Percentiles rank a stretch among this genome's conserved stretches.
Evolutionary conservation across 2,113 vertebrate genomes (phyloP).

Genomic region (Sebastes schlegelii): DNA sequence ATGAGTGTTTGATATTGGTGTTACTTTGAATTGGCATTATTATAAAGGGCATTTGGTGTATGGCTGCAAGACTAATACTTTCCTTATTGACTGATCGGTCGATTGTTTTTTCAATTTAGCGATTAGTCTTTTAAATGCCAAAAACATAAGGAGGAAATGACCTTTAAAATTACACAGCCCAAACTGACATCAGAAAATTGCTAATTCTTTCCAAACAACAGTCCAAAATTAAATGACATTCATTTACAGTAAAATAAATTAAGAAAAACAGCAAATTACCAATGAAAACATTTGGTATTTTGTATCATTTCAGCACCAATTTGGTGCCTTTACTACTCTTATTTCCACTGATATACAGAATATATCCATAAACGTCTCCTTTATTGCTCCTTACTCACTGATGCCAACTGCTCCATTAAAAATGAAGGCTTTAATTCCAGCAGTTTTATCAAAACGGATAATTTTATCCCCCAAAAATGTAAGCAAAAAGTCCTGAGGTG

Average conservation of each 20-base stretch:
- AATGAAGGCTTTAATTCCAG: not conserved
- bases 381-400: too few species aligned
- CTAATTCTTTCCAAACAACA: not conserved
- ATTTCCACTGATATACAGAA: not conserved
- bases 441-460: not conserved
- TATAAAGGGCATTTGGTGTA: not conserved
- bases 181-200: not conserved
- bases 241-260: too few species aligned
- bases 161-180: not conserved
- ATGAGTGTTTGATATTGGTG: not conserved
- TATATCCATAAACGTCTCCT: not conserved
- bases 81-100: not conserved
- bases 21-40: not conserved
- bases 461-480: not conserved
- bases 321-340: not conserved
- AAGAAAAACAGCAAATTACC: not conserved
- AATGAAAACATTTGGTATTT: not conserved
- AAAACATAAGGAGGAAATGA: not conserved
- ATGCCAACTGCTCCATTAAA: constrained; percentile 7
- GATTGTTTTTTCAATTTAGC: not conserved
- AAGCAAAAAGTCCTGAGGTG: not conserved
- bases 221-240: not conserved
- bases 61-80: not conserved
- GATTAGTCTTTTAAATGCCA: not conserved
- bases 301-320: not conserved